Conservation (phyloP, 2,113 vertebrate genomes). For the Passer montanus region DNA sequence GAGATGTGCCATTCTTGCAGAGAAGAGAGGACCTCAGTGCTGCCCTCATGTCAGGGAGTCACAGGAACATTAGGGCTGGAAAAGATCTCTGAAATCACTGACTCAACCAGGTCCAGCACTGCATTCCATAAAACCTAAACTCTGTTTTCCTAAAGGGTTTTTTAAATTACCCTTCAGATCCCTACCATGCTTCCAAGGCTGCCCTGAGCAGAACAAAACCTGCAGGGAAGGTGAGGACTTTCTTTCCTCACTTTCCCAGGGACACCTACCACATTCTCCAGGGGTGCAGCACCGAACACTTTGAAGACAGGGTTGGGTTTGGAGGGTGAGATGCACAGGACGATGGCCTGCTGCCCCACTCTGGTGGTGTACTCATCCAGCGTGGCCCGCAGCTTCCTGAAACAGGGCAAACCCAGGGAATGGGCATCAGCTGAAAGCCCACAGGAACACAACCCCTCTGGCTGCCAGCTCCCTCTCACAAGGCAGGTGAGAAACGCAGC, state of each 20-base stretch:
- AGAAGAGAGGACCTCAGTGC: neutral
- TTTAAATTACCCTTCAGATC: neutral
- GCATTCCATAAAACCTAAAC: rapidly evolving
- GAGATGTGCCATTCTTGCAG: neutral
- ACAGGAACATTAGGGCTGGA: neutral
- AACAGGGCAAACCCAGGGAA: neutral
- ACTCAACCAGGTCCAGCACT: neutral
- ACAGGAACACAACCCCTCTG: neutral
- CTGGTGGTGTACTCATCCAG: slow-evolving; percentile 97
- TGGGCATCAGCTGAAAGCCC: neutral
- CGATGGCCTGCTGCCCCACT: slow-evolving; percentile 97
- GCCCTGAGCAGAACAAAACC: neutral
- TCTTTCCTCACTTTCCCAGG: rapidly evolving
- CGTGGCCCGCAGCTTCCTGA: slow-evolving; percentile 92
- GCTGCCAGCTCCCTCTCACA: neutral
- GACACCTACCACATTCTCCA: slow-evolving; percentile 95
- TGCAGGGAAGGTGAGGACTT: neutral
- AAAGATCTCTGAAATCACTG: neutral
- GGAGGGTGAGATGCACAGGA: slow-evolving; percentile 95
- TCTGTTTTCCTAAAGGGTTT: neutral
- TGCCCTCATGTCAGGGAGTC: neutral
- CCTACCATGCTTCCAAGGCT: neutral
- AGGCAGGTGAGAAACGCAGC: neutral
- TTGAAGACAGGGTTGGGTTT: slow-evolving; percentile 98
- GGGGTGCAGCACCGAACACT: slow-evolving; percentile 94